Conservation (phyloP, 2,113 vertebrate genomes). For the Sphaerodactylus townsendi region DNA sequence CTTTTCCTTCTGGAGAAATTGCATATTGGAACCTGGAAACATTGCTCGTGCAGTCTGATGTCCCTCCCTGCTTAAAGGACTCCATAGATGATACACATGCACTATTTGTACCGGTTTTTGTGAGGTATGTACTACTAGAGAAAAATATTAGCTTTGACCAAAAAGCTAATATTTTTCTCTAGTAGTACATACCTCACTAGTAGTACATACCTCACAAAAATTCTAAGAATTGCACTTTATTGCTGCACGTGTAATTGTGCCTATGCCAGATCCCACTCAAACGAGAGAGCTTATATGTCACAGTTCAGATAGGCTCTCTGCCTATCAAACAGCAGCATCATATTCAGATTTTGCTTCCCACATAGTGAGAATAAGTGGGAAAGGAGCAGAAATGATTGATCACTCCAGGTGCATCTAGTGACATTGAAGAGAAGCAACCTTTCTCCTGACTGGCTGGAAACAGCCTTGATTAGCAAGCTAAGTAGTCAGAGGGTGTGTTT, state of each 20-base stretch:
- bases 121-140: neutral
- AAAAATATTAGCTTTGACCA: neutral
- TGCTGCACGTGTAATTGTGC: neutral
- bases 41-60: neutral
- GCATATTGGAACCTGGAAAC: neutral
- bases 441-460: slow-evolving; percentile 8
- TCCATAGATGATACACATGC: neutral
- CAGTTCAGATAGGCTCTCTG: neutral
- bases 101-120: neutral
- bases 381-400: slow-evolving; percentile 15
- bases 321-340: neutral
- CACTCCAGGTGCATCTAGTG: neutral
- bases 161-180: too few relatives aligned
- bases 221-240: neutral
- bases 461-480: slow-evolving; percentile 1
- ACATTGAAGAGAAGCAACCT: neutral
- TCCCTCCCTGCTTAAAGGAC: neutral
- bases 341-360: neutral
- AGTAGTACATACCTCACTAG: too few relatives aligned
- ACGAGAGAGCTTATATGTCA: neutral
- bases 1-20: neutral
- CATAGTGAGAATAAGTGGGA: neutral
- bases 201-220: too few relatives aligned
- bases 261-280: neutral
- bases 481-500: neutral